These are phyloP conservation scores for Cephalopholis sonnerati DNA, from an alignment of 2,113 vertebrate species.

Conservation along the genomic window DNA sequence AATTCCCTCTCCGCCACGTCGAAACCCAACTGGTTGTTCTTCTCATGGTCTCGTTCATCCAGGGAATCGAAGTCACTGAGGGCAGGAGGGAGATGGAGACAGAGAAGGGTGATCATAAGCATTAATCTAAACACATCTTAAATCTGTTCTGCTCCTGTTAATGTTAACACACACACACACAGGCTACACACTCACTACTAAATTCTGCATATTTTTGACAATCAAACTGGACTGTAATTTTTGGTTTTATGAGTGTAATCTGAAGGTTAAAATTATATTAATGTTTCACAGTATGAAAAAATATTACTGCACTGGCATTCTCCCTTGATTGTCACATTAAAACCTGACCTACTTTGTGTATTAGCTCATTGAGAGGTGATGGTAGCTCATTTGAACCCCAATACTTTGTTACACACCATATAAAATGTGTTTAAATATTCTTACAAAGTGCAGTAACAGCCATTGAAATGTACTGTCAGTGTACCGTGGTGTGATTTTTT, in stretches of 20 bases:
- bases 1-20: conserved; percentile 96
- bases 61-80: conserved; percentile 93
- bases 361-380: not conserved
- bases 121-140: not conserved
- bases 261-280: not conserved
- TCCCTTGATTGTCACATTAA: not conserved
- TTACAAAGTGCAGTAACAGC: not conserved
- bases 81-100: not conserved
- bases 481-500: not conserved
- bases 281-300: not conserved
- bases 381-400: not conserved
- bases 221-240: not conserved
- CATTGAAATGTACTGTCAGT: not conserved
- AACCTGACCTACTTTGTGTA: not conserved
- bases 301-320: not conserved
- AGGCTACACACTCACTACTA: too few relatives aligned
- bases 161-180: not conserved
- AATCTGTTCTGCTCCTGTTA: not conserved
- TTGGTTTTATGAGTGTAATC: not conserved
- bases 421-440: not conserved
- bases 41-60: conserved; percentile 93
- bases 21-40: conserved; percentile 95
- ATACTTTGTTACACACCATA: not conserved
- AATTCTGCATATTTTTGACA: not conserved
- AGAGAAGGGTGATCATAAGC: not conserved